Evolutionary conservation across 2,888 invertebrate species (phyloP), one percentile per base, ranked within the genome.

Genomic region (Latrodectus elegans): DNA sequence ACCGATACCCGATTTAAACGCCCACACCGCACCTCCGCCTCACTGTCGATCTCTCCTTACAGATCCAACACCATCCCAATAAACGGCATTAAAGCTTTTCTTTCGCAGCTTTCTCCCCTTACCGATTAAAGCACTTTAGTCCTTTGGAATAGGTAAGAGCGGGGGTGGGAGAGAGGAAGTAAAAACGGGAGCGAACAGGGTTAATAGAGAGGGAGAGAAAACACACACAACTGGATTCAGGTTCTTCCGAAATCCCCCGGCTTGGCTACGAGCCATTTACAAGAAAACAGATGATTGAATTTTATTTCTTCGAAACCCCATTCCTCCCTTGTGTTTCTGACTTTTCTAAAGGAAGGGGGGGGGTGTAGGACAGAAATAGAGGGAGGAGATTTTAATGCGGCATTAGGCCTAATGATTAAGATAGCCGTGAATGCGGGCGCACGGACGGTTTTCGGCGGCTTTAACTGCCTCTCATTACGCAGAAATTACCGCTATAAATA

Each of bases 391-490:
- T 87, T 88, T 88, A 88, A 88, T 88, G 87, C 83, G 87, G 87
- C 87, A 88, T 88, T 88, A 88, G 87, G 83, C 87, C 87, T 88
- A 88, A 88, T 88, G 87, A 88, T 88, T 88, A 88, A 88, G 87
- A 88, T 88, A 88, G 87, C 87, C 83, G 82, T 88, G 87, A 88
- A 88, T 88, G 82, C 82, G 77, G 78, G 55, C 73, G 60, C 87
- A 82, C 83, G 87, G 77, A 38, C 67, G 83, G 65, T 83, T 86
- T 86, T 86, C 86, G 81, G 76, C 81, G 86, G 86, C 86, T 72
- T 88, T 88, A 88, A 88, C 88, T 82, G 88, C 88, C 77, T 53
- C 88, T 88, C 88, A 88, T 88, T 88, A 88, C 88, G 65, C 78
- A 73, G 83, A 83, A 88, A 88, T 88, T 83, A 83, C 83, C 78